Base-by-base conservation (phyloP, 2,113 vertebrate genomes). In the Raja brachyura region DNA sequence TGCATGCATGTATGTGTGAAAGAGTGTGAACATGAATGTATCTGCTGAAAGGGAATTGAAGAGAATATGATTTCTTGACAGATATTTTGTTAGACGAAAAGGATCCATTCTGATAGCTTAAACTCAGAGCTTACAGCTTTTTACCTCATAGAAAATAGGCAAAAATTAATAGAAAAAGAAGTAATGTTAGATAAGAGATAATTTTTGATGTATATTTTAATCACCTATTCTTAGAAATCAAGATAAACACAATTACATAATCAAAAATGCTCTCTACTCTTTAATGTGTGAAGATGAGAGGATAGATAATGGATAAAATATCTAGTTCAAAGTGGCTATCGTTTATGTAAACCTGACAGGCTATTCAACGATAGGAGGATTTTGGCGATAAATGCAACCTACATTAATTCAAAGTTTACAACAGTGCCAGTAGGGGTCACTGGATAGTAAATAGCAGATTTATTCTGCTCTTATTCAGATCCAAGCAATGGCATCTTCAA, bases 71-170 rank as follows among this genome's bases (percentile, higher is more conserved):
- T 95, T 95, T 94, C 95, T 95, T 95, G 95, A 95, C 94, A 96
- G 95, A 95, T 95, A 95, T 95, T 96, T 76, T 95, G 94, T 95
- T 94, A 95, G 95, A 93, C 95, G 96, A 97, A 96, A 96, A 97
- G 97, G 96, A 95, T 96, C 96, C 96, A 96, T 96, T 96, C 95
- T 94, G 95, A 25, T 73, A 25, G 39, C 68, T 54, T 54, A 92
- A 63, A 92, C 13, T 13, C 68, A 61, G 33, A 39, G 20, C 66
- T 7, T 6, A 48, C 8, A 54, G 31, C 2, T 39, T 70, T 73
- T 92, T 28, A 48, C 68, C 63, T 90, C 18, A 25, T 54, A 73
- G 61, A 83, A 73, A 33, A 8, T 16, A 56, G 39, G 22, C 81
- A 86, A 68, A 33, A 74, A 28, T 11, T 13, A 61, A 13, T 31